phyloP scores from a whole-genome alignment of 2,113 vertebrate species.

The Varanus komodoensis region DNA sequence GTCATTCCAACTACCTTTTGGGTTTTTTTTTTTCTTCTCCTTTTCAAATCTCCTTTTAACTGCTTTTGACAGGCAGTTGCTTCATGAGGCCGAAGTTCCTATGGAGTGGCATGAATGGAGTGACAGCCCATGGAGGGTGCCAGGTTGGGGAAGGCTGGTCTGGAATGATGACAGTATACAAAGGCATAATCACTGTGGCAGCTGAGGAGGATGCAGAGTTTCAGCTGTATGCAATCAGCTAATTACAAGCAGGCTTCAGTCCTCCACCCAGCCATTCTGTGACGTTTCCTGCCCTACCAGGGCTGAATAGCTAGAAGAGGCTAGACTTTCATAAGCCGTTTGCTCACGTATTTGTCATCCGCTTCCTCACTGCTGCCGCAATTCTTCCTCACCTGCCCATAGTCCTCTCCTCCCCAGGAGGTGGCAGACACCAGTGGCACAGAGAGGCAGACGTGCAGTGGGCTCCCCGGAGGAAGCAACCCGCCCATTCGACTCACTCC shows the following conservation, averaged over 20 bases:
- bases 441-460: not conserved
- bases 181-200: not conserved
- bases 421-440: not conserved
- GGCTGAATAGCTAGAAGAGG: constrained; percentile 20
- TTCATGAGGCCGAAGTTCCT: not conserved
- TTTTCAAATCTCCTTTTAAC: not conserved
- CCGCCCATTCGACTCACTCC: rapidly evolving
- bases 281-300: constrained; percentile 34
- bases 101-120: too few species aligned
- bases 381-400: not conserved
- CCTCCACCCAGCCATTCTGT: not conserved
- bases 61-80: not conserved
- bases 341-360: constrained; percentile 33
- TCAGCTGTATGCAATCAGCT: constrained; percentile 30
- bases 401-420: not conserved
- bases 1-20: not conserved
- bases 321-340: constrained; percentile 29
- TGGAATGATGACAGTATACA: constrained; percentile 33
- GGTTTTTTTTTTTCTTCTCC: not conserved
- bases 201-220: constrained; percentile 26
- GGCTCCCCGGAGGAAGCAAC: not conserved
- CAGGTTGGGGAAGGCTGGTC: not conserved
- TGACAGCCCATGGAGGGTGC: too few species aligned
- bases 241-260: constrained; percentile 3
- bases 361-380: constrained; percentile 23